Conservation (phyloP, 2,113 vertebrate genomes). For the Cyanoderma ruficeps region DNA sequence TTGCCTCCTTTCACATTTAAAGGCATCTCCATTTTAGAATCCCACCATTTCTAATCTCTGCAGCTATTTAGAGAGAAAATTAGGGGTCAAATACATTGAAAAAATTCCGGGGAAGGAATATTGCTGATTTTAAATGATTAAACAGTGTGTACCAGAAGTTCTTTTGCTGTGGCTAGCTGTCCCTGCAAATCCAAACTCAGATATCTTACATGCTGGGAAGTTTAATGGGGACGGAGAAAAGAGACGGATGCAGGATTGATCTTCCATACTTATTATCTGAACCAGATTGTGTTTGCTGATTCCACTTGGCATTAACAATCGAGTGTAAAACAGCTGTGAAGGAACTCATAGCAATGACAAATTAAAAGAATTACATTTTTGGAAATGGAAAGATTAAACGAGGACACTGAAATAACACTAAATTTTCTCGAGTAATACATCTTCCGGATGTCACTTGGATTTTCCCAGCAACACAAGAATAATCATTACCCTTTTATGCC, state of each 20-base stretch:
- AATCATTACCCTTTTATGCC: conserved; percentile 35
- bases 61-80: background rate
- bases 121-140: background rate
- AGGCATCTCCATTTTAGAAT: background rate
- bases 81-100: background rate
- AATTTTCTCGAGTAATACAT: conserved; percentile 24
- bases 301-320: conserved; percentile 2
- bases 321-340: conserved; percentile 38
- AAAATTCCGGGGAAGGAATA: background rate
- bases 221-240: background rate
- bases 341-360: conserved; percentile 22
- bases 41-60: background rate
- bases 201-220: background rate
- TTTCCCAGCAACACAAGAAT: conserved; percentile 19
- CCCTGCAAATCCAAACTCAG: background rate
- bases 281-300: conserved; percentile 34
- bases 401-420: conserved; percentile 29
- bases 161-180: background rate
- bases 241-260: background rate
- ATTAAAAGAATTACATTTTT: conserved; percentile 42
- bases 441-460: conserved; percentile 48
- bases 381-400: conserved; percentile 35
- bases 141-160: background rate
- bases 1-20: background rate
- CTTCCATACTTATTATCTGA: conserved; percentile 30